phyloP scores from a whole-genome alignment of 1,140 invertebrate species.

The Pachyrhynchus sulphureomaculatus region DNA sequence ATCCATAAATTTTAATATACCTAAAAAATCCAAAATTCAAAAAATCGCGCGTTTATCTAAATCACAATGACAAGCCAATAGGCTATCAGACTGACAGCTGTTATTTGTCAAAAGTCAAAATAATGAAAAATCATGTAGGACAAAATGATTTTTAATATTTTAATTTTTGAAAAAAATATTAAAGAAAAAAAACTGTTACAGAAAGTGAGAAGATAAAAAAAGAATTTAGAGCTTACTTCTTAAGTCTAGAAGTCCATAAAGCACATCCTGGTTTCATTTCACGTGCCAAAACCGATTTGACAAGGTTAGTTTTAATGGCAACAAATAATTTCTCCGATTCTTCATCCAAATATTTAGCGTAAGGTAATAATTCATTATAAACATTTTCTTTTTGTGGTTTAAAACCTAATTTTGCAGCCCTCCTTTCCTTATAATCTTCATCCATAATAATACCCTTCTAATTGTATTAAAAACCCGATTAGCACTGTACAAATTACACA shows the following conservation, averaged over 20 bases:
- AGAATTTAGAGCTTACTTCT: conserved; percentile 55
- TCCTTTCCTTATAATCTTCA: conserved; percentile 35
- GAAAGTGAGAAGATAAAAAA: not conserved
- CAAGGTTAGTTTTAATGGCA: conserved; percentile 70
- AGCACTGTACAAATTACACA: not conserved
- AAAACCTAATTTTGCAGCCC: conserved; percentile 43
- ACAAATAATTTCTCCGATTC: conserved; percentile 62
- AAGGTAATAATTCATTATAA: conserved; percentile 69
- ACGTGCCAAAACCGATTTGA: conserved; percentile 63
- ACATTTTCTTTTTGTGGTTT: conserved; percentile 64
- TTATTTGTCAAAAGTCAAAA: conserved; percentile 6
- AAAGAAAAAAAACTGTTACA: not conserved
- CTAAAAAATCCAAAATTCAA: conserved; percentile 53
- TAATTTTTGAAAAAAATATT: not conserved
- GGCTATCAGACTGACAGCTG: not conserved
- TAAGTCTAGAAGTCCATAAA: conserved; percentile 63
- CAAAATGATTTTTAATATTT: not conserved
- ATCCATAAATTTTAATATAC: conserved; percentile 80
- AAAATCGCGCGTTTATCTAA: not conserved
- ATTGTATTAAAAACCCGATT: not conserved
- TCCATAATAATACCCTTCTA: conserved; percentile 34
- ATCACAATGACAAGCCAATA: conserved; percentile 7
- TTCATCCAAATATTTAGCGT: conserved; percentile 63
- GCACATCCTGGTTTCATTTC: conserved; percentile 68
- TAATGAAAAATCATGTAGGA: conserved; percentile 9